A percentile compares a stretch with the other conserved stretches of the same genome.
These are phyloP conservation scores for Dascyllus trimaculatus DNA, from an alignment of 2,113 vertebrate genomes.

Conservation along the genomic window DNA sequence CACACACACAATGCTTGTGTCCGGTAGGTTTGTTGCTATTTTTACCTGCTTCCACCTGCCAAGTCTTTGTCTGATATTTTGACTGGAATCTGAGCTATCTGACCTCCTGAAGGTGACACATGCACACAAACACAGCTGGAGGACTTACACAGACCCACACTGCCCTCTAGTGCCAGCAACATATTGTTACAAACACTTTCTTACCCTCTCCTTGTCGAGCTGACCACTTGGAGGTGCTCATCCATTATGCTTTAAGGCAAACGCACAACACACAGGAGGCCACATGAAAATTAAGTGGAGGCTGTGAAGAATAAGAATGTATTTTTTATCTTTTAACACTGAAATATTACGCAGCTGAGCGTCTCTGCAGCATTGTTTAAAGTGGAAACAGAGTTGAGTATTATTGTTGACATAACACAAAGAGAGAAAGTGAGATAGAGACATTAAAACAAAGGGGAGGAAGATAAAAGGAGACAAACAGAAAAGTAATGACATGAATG, in stretches of 20 bases:
- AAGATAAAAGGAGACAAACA: neutral
- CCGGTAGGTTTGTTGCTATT: neutral
- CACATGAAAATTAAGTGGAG: neutral
- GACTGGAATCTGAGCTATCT: no score
- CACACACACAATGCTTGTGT: no score
- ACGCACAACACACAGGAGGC: neutral
- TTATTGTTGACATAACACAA: neutral
- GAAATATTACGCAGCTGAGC: neutral
- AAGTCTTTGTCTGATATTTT: slow-evolving; percentile 1
- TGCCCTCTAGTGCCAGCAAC: slow-evolving; percentile 10
- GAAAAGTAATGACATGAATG: neutral
- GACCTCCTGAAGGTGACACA: neutral
- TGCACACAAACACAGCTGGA: no score
- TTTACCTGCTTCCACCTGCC: neutral
- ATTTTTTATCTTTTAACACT: no score
- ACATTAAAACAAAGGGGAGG: neutral
- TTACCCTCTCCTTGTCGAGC: neutral
- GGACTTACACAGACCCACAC: neutral
- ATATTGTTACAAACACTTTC: neutral
- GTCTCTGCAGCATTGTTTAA: neutral
- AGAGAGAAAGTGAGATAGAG: neutral
- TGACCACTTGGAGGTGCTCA: slow-evolving; percentile 15
- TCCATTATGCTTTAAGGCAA: no score
- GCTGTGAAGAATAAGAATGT: neutral
- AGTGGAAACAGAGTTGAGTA: neutral